phyloP scores from a whole-genome alignment of 1,140 invertebrate species.

The Charaxes varanes region DNA sequence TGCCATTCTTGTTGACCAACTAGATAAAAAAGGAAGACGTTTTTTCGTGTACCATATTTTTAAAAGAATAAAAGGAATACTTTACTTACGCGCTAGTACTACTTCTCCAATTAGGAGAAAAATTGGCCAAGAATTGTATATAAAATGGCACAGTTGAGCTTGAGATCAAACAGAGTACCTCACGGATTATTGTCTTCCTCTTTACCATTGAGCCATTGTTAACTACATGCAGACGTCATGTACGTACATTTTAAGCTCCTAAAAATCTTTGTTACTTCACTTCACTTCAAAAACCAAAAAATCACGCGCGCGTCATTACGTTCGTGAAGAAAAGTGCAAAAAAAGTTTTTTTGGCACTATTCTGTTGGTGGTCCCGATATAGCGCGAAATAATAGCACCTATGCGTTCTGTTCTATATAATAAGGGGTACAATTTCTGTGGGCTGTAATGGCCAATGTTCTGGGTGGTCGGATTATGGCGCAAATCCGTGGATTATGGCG shows the following conservation, averaged over 20 bases:
- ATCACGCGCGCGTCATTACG: conserved; percentile 66
- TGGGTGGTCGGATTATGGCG: conserved; percentile 66
- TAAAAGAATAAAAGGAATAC: no score
- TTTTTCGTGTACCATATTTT: no score
- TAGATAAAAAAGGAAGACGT: no score
- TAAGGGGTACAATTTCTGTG: conserved; percentile 61
- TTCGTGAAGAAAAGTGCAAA: conserved; percentile 48
- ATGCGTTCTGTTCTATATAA: conserved; percentile 57
- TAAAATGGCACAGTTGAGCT: no score
- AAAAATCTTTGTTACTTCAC: conserved; percentile 6
- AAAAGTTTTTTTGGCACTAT: conserved; percentile 23
- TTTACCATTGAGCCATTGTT: no score
- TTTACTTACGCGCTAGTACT: no score
- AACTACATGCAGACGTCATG: conserved; percentile 1
- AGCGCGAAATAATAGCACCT: conserved; percentile 62
- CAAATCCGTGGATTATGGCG: conserved; percentile 56
- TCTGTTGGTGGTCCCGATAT: conserved; percentile 60
- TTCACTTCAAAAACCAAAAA: conserved; percentile 36
- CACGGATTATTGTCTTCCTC: no score
- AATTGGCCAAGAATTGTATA: no score
- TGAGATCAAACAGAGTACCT: no score
- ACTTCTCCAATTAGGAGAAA: no score
- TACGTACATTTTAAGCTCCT: neutral
- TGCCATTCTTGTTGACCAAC: no score
- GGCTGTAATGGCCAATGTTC: conserved; percentile 46